Base-by-base conservation (phyloP, 2,113 vertebrate species). In the Sinocyclocheilus rhinocerous region DNA sequence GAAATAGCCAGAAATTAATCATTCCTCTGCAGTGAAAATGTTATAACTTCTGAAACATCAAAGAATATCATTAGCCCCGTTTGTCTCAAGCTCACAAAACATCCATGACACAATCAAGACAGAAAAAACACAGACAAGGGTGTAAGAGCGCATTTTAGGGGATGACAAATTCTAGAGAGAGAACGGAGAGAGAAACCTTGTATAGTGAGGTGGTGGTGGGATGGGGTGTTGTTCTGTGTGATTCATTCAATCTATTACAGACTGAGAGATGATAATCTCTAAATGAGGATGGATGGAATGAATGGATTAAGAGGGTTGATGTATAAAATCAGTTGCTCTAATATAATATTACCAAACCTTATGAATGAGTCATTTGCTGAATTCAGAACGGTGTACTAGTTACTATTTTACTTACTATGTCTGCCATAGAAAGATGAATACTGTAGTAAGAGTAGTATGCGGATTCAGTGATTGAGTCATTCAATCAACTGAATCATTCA, bases 1-100 rank as follows among this genome's bases (percentile, higher is more conserved):
- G 52, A 83, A 69, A 78, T 82, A 89, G 91, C 86, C 90, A 91
- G 89, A 92, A 92, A 90, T 89, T 8, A 55, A 70, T 55, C 63
- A 57, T 72, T 80, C 2, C 29, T 70, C 48, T 36, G 75, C 42
- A 15, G 63, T 55, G n/a, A 24, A 12, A 67, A 59, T 33, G 65
- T 11, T 20, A 65, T 65, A 76, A 59, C 65, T 80, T 80, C 7
- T 6, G 8, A 76, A 81, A 79, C 84, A 86, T 86, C 50, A 86
- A 86, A 86, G 75, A 29, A 59, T 26, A 81, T 80, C n/a, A 81
- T 86, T 59, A 86, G 48, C 50, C 39, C 42, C 76, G 63, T 72
- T 72, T 72, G 76, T 86, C 76, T 86, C 36, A 11, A 39, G 63
- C 76, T 79, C 45, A 57, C 36, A 65, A 78, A 48, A 70, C 84